Percentiles rank a stretch among this genome's conserved stretches.
phyloP scores from a whole-genome alignment of 2,888 invertebrate genomes.

The Cremastinae sp. region DNA sequence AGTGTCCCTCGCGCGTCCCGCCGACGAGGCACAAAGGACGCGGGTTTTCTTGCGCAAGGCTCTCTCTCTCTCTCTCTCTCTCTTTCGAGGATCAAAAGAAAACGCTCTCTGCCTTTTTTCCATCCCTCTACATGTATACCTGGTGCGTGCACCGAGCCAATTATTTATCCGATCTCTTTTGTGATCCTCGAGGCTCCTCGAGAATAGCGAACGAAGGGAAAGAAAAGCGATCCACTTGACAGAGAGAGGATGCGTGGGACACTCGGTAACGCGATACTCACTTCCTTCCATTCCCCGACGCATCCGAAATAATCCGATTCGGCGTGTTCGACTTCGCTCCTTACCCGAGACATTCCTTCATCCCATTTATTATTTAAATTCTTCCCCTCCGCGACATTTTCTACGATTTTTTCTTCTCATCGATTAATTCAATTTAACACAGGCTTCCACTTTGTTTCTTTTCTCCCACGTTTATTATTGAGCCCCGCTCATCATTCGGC shows the following conservation, averaged over 20 bases:
- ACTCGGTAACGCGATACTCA: conserved; percentile 75
- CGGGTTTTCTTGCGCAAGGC: conserved; percentile 72
- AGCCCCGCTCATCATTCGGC: no score
- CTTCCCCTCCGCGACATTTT: no score
- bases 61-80: no score
- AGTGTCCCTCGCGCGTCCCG: conserved; percentile 68
- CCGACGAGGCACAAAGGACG: conserved; percentile 34
- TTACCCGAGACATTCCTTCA: no score
- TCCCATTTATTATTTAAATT: no score
- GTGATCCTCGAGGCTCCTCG: conserved; percentile 57
- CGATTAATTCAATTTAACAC: no score
- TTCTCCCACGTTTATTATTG: no score
- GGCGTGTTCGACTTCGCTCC: no score
- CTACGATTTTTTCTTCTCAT: no score
- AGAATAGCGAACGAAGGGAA: background rate
- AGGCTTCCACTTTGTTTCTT: no score
- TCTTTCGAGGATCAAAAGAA: conserved; percentile 75
- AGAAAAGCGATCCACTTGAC: conserved; percentile 76
- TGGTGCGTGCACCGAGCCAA: conserved; percentile 80
- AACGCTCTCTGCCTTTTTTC: conserved; percentile 17
- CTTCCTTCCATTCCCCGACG: conserved; percentile 71
- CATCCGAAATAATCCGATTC: conserved; percentile 19
- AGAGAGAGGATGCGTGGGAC: conserved; percentile 78
- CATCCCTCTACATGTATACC: conserved; percentile 70
- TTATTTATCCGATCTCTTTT: conserved; percentile 79